phyloP scores from a whole-genome alignment of 2,888 invertebrate species.

The Brachyptera putata region DNA sequence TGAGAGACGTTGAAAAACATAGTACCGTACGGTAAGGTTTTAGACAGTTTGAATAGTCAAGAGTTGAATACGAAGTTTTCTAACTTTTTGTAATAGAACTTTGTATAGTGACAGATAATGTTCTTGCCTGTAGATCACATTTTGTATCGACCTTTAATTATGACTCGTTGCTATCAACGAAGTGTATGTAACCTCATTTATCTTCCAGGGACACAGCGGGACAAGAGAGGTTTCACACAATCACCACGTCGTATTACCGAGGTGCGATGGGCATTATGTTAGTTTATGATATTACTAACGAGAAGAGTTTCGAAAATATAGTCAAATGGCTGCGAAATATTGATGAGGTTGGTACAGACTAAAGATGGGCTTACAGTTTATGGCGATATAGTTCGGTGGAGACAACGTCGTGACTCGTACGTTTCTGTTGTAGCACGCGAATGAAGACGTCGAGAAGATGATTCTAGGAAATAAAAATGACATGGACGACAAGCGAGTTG shows the following conservation, averaged over 20 bases:
- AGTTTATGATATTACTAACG: conserved; percentile 96
- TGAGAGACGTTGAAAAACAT: too few species aligned
- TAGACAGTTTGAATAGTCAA: too few species aligned
- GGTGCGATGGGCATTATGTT: conserved; percentile 98
- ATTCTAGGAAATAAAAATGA: conserved; percentile 98
- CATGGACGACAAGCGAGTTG: conserved; percentile 91
- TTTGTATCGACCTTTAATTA: too few species aligned
- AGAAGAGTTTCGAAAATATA: conserved; percentile 97
- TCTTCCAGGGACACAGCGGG: conserved; percentile 77
- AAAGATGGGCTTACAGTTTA: too few species aligned
- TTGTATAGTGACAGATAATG: too few species aligned
- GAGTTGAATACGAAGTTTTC: too few species aligned
- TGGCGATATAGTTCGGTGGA: too few species aligned
- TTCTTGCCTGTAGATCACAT: too few species aligned
- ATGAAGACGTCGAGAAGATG: conserved; percentile 98
- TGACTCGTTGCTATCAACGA: too few species aligned
- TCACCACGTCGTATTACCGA: conserved; percentile 96
- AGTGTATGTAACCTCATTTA: neutral
- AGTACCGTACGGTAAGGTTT: too few species aligned
- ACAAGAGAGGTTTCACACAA: conserved; percentile 97
- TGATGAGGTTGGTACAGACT: conserved; percentile 71
- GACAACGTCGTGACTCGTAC: too few species aligned
- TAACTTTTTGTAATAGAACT: too few species aligned
- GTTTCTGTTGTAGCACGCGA: conserved; percentile 73
- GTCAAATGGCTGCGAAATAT: conserved; percentile 98